Conservation (phyloP, 2,797 vertebrate genomes). For the Sylvia borin region DNA sequence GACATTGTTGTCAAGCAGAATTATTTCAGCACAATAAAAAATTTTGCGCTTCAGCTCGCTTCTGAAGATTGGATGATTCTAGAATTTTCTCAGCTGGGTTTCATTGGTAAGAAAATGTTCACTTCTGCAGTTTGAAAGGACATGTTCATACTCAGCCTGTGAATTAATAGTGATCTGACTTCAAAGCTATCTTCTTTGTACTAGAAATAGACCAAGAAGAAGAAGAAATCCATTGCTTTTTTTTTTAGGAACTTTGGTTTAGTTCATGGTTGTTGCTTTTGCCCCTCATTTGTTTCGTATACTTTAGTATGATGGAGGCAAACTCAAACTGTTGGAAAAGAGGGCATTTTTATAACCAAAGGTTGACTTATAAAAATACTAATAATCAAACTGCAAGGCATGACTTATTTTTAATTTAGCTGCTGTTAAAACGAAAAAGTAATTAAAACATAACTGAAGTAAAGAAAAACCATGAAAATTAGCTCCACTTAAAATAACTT, state of each 20-base stretch:
- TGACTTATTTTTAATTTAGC: neutral
- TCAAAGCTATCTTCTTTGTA: neutral
- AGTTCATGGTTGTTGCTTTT: neutral
- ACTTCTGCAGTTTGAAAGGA: neutral
- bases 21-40: conserved; percentile 99
- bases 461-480: neutral
- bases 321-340: neutral
- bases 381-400: neutral
- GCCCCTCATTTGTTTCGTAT: neutral
- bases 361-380: neutral
- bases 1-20: conserved; percentile 98
- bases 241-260: neutral
- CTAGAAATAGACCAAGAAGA: neutral
- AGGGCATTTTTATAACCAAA: neutral
- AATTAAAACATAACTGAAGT: neutral
- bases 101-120: conserved; percentile 87
- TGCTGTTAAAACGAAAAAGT: neutral
- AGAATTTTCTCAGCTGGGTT: conserved; percentile 98
- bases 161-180: neutral
- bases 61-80: conserved; percentile 99
- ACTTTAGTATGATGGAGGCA: neutral
- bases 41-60: conserved; percentile 96
- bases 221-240: neutral
- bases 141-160: neutral
- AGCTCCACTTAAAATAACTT: neutral